These are phyloP conservation scores for Musca vetustissima DNA, from an alignment of 1,140 invertebrate genomes.

Conservation along the genomic window DNA sequence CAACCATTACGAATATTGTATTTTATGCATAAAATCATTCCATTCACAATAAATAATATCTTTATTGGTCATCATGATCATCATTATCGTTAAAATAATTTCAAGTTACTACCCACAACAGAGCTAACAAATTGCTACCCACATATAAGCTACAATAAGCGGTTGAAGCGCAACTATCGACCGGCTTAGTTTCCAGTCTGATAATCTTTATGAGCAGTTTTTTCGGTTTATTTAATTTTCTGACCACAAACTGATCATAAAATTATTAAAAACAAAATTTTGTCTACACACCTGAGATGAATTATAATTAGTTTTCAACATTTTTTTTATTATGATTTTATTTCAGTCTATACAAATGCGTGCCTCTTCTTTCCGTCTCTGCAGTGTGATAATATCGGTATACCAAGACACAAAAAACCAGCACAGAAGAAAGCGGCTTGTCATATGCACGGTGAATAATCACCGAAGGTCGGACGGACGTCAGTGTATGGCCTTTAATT, in stretches of 20 bases:
- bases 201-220: slow-evolving; percentile 2
- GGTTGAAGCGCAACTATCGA: no score
- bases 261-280: slow-evolving; percentile 8
- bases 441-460: no score
- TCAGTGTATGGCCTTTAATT: no score
- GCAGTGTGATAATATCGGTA: no score
- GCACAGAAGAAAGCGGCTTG: no score
- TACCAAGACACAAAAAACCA: no score
- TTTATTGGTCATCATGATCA: slow-evolving; percentile 14
- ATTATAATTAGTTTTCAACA: neutral
- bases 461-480: no score
- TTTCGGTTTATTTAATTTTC: neutral
- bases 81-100: neutral
- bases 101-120: neutral
- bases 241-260: slow-evolving; percentile 15
- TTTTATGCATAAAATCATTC: neutral
- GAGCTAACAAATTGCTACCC: no score
- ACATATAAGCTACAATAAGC: no score
- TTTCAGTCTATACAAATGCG: neutral
- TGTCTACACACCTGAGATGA: slow-evolving; percentile 11
- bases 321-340: slow-evolving; percentile 6
- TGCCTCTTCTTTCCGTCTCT: no score
- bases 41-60: slow-evolving; percentile 4
- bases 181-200: neutral
- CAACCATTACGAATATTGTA: neutral